A percentile compares a stretch with the other conserved stretches of the same genome.
These are phyloP conservation scores for Helicoverpa assulta DNA, from an alignment of 2,888 invertebrate species.

Conservation along the genomic window DNA sequence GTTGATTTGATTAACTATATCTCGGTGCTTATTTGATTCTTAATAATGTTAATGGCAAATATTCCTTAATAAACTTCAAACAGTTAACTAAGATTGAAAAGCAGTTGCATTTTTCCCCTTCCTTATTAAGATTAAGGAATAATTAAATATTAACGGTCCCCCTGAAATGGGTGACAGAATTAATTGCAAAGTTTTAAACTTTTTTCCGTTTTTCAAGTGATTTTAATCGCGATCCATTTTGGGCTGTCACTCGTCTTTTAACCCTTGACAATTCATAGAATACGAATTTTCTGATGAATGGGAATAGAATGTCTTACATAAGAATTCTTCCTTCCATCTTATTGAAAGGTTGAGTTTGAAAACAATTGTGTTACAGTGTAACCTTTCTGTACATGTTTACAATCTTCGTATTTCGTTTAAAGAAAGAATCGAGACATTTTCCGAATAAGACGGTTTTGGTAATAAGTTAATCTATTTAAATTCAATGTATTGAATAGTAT, in stretches of 20 bases:
- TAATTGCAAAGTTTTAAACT: slow-evolving; percentile 50
- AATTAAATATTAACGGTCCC: slow-evolving; percentile 45
- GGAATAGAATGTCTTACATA: background rate
- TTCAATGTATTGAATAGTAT: no score
- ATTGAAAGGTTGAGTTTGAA: background rate
- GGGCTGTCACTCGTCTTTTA: slow-evolving; percentile 10
- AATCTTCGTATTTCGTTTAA: no score
- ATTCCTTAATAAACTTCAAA: slow-evolving; percentile 20
- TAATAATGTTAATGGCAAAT: no score
- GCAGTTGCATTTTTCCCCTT: slow-evolving; percentile 11
- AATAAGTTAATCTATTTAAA: no score
- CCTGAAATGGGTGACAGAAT: slow-evolving; percentile 43
- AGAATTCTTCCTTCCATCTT: background rate
- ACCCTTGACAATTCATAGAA: background rate
- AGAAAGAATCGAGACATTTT: no score
- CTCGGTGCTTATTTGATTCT: no score
- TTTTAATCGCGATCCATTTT: slow-evolving; percentile 31
- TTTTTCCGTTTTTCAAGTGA: slow-evolving; percentile 21
- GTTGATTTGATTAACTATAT: no score
- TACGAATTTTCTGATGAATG: background rate
- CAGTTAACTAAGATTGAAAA: slow-evolving; percentile 24
- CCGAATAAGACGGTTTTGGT: no score
- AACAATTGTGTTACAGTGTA: no score
- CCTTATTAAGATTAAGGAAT: slow-evolving; percentile 15
- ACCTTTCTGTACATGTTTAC: no score